A percentile compares a stretch with the other conserved stretches of the same genome.
Conservation (phyloP, 2,888 invertebrate genomes). For the Xestia c-nigrum region DNA sequence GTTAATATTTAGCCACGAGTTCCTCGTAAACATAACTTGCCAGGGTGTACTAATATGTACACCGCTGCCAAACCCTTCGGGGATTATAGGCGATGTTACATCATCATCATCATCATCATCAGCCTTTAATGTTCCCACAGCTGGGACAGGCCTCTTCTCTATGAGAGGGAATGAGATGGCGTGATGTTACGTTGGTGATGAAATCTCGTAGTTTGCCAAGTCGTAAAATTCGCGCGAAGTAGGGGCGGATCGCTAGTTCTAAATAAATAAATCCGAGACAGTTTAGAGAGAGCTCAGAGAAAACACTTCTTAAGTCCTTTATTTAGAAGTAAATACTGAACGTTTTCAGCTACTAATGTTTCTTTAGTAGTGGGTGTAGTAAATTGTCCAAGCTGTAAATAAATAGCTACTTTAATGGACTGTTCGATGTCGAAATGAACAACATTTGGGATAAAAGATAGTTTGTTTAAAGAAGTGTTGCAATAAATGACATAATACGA, state of each 20-base stretch:
- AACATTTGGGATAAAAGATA: constrained; percentile 19
- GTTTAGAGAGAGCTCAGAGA: constrained; percentile 39
- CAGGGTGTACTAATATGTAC: too few relatives aligned
- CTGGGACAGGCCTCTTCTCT: too few relatives aligned
- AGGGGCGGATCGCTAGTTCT: constrained; percentile 13
- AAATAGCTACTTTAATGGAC: constrained; percentile 7
- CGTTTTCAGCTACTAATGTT: constrained; percentile 43
- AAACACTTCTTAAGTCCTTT: constrained; percentile 45
- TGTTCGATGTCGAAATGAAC: constrained; percentile 2
- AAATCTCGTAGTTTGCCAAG: background rate
- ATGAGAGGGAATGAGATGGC: too few relatives aligned
- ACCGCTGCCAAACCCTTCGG: too few relatives aligned
- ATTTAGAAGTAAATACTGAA: constrained; percentile 48
- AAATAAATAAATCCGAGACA: constrained; percentile 59
- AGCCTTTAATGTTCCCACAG: too few relatives aligned
- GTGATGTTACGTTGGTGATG: background rate
- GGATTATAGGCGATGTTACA: too few relatives aligned
- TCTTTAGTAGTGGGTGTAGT: constrained; percentile 14
- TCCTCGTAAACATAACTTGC: too few relatives aligned
- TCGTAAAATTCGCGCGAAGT: constrained; percentile 2
- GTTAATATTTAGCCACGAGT: too few relatives aligned
- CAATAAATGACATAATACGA: too few relatives aligned
- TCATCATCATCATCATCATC: too few relatives aligned
- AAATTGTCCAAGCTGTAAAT: constrained; percentile 22
- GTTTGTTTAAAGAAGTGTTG: background rate